phyloP scores from a whole-genome alignment of 1,140 invertebrate species.

The Drosophila sucinea region DNA sequence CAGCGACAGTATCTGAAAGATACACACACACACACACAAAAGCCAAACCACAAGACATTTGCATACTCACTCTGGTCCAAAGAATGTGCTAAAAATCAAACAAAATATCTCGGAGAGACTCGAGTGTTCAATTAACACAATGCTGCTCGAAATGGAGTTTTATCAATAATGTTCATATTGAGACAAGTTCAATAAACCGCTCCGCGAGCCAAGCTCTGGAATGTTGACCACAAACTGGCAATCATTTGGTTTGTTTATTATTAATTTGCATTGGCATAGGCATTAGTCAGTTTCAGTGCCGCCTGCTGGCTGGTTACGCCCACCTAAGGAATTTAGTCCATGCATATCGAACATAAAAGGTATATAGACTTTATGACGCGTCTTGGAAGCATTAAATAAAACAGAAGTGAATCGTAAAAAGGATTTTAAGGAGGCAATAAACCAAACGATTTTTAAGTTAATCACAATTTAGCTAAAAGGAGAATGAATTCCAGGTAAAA shows the following conservation, averaged over 20 bases:
- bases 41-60: conserved; percentile 43
- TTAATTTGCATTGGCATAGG: conserved; percentile 49
- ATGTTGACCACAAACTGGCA: conserved; percentile 62
- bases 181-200: conserved; percentile 69
- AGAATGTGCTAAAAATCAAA: conserved; percentile 69
- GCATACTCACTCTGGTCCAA: conserved; percentile 56
- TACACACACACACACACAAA: not conserved
- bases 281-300: conserved; percentile 40
- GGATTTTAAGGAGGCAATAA: no score
- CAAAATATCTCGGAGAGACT: conserved; percentile 35
- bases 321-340: not conserved
- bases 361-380: not conserved
- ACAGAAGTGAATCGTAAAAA: no score
- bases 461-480: no score
- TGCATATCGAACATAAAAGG: not conserved
- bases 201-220: conserved; percentile 41
- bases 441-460: no score
- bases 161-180: conserved; percentile 56
- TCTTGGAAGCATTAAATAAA: no score
- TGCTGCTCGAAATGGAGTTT: conserved; percentile 34
- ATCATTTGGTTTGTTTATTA: conserved; percentile 57
- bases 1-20: conserved; percentile 15
- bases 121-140: conserved; percentile 66
- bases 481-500: no score
- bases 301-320: conserved; percentile 13